These are phyloP conservation scores for Eupithecia centaureata DNA, from an alignment of 2,888 invertebrate species.

Conservation along the genomic window DNA sequence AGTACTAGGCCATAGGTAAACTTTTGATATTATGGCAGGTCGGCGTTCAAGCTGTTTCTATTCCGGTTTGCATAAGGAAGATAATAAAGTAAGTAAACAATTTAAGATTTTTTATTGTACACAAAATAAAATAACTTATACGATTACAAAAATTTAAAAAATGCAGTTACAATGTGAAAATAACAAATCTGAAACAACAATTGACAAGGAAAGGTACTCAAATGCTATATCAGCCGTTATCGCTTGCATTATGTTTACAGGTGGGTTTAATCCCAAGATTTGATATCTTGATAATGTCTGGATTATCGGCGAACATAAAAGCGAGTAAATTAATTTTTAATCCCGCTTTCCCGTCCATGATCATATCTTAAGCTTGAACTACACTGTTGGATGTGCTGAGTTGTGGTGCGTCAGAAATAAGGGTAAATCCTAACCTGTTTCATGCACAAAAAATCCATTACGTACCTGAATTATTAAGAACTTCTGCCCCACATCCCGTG, in stretches of 20 bases:
- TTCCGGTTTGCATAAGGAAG: too few species aligned
- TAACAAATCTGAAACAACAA: slow-evolving; percentile 26
- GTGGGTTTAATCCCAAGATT: slow-evolving; percentile 76
- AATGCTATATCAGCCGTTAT: slow-evolving; percentile 73
- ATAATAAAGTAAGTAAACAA: too few species aligned
- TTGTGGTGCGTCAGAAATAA: background rate
- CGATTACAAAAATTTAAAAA: too few species aligned
- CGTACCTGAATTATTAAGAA: too few species aligned
- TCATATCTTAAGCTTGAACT: slow-evolving; percentile 67
- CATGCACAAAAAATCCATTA: too few species aligned
- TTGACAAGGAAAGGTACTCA: slow-evolving; percentile 35
- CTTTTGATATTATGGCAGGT: too few species aligned
- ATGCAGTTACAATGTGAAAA: background rate
- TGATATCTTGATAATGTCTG: slow-evolving; percentile 81
- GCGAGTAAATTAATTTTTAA: slow-evolving; percentile 82
- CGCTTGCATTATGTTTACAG: slow-evolving; percentile 76
- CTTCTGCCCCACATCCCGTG: too few species aligned
- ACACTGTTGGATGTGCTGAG: background rate
- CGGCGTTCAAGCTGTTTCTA: too few species aligned
- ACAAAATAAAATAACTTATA: too few species aligned
- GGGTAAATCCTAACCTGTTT: background rate
- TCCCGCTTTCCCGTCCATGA: slow-evolving; percentile 74
- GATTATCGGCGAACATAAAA: slow-evolving; percentile 83
- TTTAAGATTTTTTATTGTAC: too few species aligned
- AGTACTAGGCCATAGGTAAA: too few species aligned